Base-by-base conservation (phyloP, 2,113 vertebrate species). In the Eleginops maclovinus region DNA sequence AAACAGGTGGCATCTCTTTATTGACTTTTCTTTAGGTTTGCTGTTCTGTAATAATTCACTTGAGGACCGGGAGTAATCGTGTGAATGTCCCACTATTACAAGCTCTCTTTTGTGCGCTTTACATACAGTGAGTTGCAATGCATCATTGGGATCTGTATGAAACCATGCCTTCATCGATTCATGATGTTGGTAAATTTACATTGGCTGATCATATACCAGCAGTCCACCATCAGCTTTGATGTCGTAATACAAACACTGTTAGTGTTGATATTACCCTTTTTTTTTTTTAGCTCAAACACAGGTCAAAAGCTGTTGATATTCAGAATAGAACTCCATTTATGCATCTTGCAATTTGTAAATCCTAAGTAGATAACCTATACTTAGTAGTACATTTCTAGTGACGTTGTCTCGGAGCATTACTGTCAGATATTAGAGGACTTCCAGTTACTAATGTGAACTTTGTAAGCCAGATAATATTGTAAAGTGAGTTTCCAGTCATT, bases 291-390 rank as follows among this genome's bases (percentile, higher is more conserved):
- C n/a, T 81, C 21, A 14, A 80, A 82, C 60, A 63, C 77, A 24
- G 63, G 77, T 72, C 47, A 53, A 41, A 63, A 74, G 63, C 24
- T 61, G 71, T 79, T 70, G 59, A 76, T 76, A 47, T 62, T 65
- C 41, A 47, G 60, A 73, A 76, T 59, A 66, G 8, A 36, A 36
- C 31, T 7, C 8, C 8, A 9, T 36, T 8, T 73, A 82, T 66
- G 66, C 7, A 9, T 24, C 14, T 31, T 62, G 44, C 3, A 1
- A 77, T 80, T 55, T 73, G 10, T 47, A 51, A 64, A 36, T 65
- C 26, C 17, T 54, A 74, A 59, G 44, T 9, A 19, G 53, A 72
- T 41, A 59, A 49, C 26, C n/a, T 31, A 31, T 71, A 59, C 21
- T n/a, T 2, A 49, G 0, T 68, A n/a, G 51, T 62, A 26, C 67